Percentiles rank a stretch among this genome's conserved stretches.
Evolutionary conservation across 64 coral and sea anemone species (phyloP).

Genomic region (Dendrophyllia cribrosa): DNA sequence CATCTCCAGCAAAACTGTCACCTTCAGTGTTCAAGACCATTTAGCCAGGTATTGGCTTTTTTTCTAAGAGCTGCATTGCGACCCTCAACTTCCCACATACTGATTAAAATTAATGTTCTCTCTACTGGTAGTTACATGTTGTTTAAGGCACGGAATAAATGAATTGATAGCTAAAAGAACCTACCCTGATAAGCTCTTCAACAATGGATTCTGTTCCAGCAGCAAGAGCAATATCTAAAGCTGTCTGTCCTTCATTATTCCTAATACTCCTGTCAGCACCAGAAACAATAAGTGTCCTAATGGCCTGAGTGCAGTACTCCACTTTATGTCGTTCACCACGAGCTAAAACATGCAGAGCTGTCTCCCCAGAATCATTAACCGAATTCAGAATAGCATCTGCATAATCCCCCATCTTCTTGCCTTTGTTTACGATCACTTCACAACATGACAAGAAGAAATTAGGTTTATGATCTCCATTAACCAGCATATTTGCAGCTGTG

Average conservation of each 20-base stretch:
- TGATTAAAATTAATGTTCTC: too few species aligned
- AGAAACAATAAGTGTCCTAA: slow-evolving; percentile 80
- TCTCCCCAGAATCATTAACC: slow-evolving; percentile 93
- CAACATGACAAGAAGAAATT: slow-evolving; percentile 91
- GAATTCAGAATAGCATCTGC: slow-evolving; percentile 83
- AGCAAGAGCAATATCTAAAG: slow-evolving; percentile 91
- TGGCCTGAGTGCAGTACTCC: slow-evolving; percentile 80
- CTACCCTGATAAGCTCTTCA: slow-evolving; percentile 95
- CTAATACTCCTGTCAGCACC: slow-evolving; percentile 97
- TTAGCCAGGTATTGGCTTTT: too few species aligned
- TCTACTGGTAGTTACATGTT: too few species aligned
- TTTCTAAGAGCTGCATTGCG: too few species aligned
- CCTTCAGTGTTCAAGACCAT: too few species aligned
- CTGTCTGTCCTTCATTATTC: slow-evolving; percentile 95
- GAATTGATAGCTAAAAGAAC: neutral
- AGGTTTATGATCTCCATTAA: slow-evolving; percentile 94
- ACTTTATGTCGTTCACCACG: slow-evolving; percentile 93
- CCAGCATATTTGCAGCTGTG: slow-evolving; percentile 91
- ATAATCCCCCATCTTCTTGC: slow-evolving; percentile 82
- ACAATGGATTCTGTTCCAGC: slow-evolving; percentile 90
- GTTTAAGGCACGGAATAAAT: too few species aligned
- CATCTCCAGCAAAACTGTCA: too few species aligned
- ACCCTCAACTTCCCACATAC: too few species aligned
- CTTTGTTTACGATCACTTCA: slow-evolving; percentile 90
- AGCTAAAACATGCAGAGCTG: slow-evolving; percentile 90